Evolutionary conservation across 2,113 vertebrate species (phyloP).

Genomic region (Zosterops pallidus): DNA sequence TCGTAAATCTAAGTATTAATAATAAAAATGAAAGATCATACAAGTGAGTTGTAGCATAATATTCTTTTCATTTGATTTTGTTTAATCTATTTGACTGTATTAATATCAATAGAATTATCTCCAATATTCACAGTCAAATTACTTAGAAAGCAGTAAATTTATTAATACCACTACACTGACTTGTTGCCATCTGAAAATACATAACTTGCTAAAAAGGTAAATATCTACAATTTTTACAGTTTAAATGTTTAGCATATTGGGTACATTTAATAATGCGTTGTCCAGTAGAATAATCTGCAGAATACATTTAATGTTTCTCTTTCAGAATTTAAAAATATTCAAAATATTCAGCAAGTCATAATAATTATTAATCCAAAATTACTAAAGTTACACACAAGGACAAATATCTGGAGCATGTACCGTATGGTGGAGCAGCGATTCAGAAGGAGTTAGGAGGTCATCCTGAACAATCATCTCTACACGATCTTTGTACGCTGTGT

Average conservation of each 20-base stretch:
- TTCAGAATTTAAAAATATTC: neutral
- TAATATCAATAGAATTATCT: neutral
- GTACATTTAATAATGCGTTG: neutral
- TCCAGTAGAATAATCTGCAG: neutral
- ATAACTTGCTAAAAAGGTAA: neutral
- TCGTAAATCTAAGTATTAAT: neutral
- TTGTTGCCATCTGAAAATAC: fast-evolving
- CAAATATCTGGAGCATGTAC: neutral
- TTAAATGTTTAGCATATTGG: neutral
- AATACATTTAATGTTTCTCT: neutral
- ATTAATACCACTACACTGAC: neutral
- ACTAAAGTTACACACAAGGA: neutral
- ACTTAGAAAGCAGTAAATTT: neutral
- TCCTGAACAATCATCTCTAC: neutral
- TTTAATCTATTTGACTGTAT: neutral
- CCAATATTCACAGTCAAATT: neutral
- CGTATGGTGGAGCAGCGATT: neutral
- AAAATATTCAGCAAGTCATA: neutral
- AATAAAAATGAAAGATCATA: neutral
- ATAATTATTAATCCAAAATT: neutral
- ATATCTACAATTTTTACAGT: neutral
- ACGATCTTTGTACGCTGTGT: neutral
- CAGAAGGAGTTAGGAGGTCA: neutral
- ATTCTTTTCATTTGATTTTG: neutral
- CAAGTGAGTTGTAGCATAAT: neutral